Evolutionary conservation across 2,888 invertebrate genomes (phyloP).

Genomic region (Pollenia angustigena): DNA sequence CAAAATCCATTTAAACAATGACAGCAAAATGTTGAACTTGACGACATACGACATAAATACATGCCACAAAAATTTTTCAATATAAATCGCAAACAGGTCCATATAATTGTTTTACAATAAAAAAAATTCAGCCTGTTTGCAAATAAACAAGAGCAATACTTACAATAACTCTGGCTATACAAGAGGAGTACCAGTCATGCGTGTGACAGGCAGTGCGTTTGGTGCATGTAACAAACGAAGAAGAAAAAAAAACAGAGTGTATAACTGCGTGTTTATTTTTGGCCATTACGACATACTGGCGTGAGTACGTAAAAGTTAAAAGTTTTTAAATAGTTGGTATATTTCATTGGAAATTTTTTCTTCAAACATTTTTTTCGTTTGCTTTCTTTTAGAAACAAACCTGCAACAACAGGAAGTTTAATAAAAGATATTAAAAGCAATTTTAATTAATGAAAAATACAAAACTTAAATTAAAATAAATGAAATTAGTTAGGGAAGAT

Average conservation of each 20-base stretch:
- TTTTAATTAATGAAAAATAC: slow-evolving; percentile 57
- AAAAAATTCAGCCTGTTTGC: background rate
- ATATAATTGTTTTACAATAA: slow-evolving; percentile 7
- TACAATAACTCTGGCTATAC: background rate
- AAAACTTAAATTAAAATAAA: background rate
- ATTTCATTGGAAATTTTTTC: slow-evolving; percentile 23
- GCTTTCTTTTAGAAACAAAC: slow-evolving; percentile 35
- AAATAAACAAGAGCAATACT: slow-evolving; percentile 30
- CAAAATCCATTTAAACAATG: background rate
- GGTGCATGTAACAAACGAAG: slow-evolving; percentile 29
- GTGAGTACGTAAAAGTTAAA: slow-evolving; percentile 58
- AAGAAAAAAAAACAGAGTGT: slow-evolving; percentile 33
- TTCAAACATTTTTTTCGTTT: slow-evolving; percentile 2
- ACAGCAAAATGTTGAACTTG: slow-evolving; percentile 61
- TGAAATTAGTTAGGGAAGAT: background rate
- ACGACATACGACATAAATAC: slow-evolving; percentile 23
- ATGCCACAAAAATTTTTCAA: background rate
- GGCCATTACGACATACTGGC: slow-evolving; percentile 66
- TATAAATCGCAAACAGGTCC: slow-evolving; percentile 21
- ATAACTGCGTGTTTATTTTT: slow-evolving; percentile 69
- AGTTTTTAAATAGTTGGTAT: slow-evolving; percentile 46
- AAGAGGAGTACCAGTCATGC: slow-evolving; percentile 39
- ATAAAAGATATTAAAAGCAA: slow-evolving; percentile 24
- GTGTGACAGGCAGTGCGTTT: slow-evolving; percentile 28
- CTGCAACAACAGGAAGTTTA: slow-evolving; percentile 67